Conservation (phyloP, 2,797 vertebrate genomes). For the Capromys pilorides region DNA sequence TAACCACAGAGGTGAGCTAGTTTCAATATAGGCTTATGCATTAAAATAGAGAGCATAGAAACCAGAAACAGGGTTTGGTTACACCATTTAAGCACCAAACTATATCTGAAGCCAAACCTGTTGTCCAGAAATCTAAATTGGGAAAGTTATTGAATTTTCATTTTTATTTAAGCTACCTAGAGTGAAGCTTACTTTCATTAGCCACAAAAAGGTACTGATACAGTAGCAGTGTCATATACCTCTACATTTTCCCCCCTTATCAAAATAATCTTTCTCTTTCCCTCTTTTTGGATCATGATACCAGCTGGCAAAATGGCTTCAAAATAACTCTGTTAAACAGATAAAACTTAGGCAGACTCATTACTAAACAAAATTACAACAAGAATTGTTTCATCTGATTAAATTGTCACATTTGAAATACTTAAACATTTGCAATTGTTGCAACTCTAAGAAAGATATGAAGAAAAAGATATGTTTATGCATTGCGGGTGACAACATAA, state of each 20-base stretch:
- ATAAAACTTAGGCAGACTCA: constrained; percentile 3
- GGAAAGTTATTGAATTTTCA: not conserved
- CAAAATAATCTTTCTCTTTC: not conserved
- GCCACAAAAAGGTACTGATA: not conserved
- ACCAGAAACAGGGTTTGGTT: not conserved
- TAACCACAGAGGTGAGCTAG: not conserved
- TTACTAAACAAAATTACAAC: constrained; percentile 33
- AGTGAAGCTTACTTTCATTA: constrained; percentile 13
- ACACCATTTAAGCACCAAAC: not conserved
- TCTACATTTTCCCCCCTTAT: not conserved
- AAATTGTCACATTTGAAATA: not conserved
- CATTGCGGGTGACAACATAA: not conserved
- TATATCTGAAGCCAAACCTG: not conserved
- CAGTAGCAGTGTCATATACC: not conserved
- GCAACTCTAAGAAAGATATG: constrained; percentile 19
- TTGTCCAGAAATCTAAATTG: not conserved
- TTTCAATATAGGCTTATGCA: not conserved
- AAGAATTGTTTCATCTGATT: not conserved
- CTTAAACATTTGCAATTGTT: not conserved
- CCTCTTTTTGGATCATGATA: not conserved
- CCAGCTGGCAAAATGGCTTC: not conserved
- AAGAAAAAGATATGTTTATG: not conserved
- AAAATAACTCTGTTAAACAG: not conserved
- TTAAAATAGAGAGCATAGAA: not conserved
- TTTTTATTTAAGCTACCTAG: not conserved